Percentiles rank a stretch among this genome's conserved stretches.
These are phyloP conservation scores for Megaceryle alcyon DNA, from an alignment of 2,797 vertebrate species.

Conservation along the genomic window DNA sequence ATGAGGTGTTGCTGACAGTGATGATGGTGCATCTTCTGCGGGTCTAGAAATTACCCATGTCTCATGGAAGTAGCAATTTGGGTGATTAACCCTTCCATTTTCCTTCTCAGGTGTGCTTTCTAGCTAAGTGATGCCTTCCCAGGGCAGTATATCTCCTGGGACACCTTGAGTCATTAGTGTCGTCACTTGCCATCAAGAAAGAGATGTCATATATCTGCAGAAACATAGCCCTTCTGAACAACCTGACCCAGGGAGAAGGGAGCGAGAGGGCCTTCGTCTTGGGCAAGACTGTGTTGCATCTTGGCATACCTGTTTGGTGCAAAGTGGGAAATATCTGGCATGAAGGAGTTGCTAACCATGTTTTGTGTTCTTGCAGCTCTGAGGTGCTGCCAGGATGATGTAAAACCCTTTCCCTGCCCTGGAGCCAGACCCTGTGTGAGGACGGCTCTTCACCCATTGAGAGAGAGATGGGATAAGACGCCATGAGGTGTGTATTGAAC, in stretches of 20 bases:
- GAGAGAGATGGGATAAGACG: background rate
- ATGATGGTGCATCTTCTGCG: rapidly evolving
- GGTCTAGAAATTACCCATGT: background rate
- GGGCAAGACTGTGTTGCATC: background rate
- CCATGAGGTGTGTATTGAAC: rapidly evolving
- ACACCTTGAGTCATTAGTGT: rapidly evolving
- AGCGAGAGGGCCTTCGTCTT: background rate
- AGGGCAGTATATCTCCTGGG: background rate
- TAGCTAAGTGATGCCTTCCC: rapidly evolving
- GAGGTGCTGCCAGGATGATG: background rate
- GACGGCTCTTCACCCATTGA: background rate
- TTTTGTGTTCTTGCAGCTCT: background rate
- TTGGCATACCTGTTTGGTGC: background rate
- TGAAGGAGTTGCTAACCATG: background rate
- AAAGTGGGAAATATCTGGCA: background rate
- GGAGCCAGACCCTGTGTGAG: background rate
- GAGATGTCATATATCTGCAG: background rate
- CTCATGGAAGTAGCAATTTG: background rate
- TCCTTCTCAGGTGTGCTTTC: background rate
- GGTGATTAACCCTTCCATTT: background rate
- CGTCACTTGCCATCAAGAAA: background rate
- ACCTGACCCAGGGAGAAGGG: background rate
- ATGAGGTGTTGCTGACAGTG: background rate
- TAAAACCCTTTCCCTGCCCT: background rate
- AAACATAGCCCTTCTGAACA: background rate